Conservation (phyloP, 2,888 invertebrate genomes). For the Synergus umbraculus region DNA sequence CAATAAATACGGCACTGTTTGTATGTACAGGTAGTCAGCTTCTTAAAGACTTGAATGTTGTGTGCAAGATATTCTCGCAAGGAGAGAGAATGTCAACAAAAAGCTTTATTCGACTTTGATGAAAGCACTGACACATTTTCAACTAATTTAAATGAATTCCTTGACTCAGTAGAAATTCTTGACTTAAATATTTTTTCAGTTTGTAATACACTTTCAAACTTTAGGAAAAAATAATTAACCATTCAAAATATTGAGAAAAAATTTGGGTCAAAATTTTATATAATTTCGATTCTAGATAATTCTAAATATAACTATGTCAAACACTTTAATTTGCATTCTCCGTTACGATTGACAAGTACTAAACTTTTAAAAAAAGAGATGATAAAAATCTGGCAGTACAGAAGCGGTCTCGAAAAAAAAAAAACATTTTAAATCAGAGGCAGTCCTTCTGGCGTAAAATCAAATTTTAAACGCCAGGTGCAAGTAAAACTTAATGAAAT, state of each 20-base stretch:
- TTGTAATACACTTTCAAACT: background rate
- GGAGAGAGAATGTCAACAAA: constrained; percentile 9
- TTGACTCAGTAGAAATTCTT: background rate
- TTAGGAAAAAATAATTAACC: background rate
- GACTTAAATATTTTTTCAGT: too few species aligned
- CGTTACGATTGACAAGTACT: background rate
- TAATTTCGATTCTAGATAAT: background rate
- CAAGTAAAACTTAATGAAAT: constrained; percentile 14
- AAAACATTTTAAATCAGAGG: background rate
- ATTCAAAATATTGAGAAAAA: background rate
- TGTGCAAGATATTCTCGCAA: background rate
- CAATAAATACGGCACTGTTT: constrained; percentile 26
- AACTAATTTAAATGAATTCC: background rate
- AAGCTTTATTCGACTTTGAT: background rate
- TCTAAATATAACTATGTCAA: background rate
- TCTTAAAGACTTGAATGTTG: constrained; percentile 24
- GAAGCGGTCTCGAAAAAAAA: background rate
- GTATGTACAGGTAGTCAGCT: background rate
- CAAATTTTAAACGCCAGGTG: constrained; percentile 16
- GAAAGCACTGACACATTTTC: constrained; percentile 6
- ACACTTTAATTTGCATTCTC: background rate
- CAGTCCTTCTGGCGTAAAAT: constrained; percentile 3
- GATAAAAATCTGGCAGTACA: background rate
- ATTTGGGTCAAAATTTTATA: background rate
- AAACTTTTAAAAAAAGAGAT: background rate